These are phyloP conservation scores for Sus scrofa DNA, from an alignment of 2,113 vertebrate species.

Conservation along the genomic window T2T-Sscrofa CM000819.6:83941501-83942000, in stretches of 20 bases:
- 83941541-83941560: slow-evolving; percentile 13
- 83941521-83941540: neutral
- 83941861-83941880: neutral
- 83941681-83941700: neutral
- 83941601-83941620: slow-evolving; percentile 2
- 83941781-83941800: neutral
- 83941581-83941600: neutral
- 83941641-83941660: neutral
- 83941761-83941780: neutral
- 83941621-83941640: neutral
- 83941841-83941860: neutral
- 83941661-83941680: neutral
- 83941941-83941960: no score
- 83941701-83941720: neutral
- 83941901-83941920: neutral
- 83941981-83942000: no score
- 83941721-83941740: neutral
- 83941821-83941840: neutral
- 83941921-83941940: no score
- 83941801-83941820: neutral
- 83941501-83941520: slow-evolving; percentile 50
- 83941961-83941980: no score
- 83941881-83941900: neutral
- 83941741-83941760: neutral
- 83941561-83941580: neutral